Base-by-base conservation (phyloP, 2,797 vertebrate species). In the Carapus acus region DNA sequence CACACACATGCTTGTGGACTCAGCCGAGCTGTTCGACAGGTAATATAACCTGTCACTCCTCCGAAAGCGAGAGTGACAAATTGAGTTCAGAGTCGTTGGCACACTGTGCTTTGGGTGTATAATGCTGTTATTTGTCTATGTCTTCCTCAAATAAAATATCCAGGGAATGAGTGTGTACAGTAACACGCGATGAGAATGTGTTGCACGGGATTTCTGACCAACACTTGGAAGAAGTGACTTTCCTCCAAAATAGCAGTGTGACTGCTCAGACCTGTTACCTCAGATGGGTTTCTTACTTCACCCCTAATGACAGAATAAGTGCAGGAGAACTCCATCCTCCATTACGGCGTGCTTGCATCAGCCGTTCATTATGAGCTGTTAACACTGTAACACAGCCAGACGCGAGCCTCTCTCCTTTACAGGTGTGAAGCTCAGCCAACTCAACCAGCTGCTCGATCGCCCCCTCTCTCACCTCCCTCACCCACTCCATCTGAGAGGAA, bases 371-470 rank as follows among this genome's bases (percentile, higher is more conserved):
- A 48, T 48, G 27, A 58, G 37, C 19, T 31, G 27, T 79, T 77
- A 67, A 65, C 49, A 13, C 57, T 45, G 46, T 44, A 62, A 69
- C 66, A 49, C 33, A 34, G 48, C 52, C 43, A 50, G 69, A 73
- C 63, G 45, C 69, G 65, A 56, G 69, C 49, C 58, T 69, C 58
- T 19, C 16, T 53, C 60, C 54, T 64, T 68, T 64, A 74, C 84
- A 87, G 82, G 82, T 85, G 83, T 73, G 71, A 53, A 76, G 82
- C 83, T 87, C 83, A 86, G 67, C 67, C 71, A 66, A 85, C 83
- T 83, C 82, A 84, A 83, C 74, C 84, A 88, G 85, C 85, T 88
- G 87, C 71, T 65, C 59, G 71, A 69, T 78, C 50, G 65, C 74
- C 68, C 80, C 48, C 67, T 55, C 55, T 56, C 65, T 83, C 74